phyloP scores from a whole-genome alignment of 2,113 vertebrate species.

The Sphaerodactylus townsendi region DNA sequence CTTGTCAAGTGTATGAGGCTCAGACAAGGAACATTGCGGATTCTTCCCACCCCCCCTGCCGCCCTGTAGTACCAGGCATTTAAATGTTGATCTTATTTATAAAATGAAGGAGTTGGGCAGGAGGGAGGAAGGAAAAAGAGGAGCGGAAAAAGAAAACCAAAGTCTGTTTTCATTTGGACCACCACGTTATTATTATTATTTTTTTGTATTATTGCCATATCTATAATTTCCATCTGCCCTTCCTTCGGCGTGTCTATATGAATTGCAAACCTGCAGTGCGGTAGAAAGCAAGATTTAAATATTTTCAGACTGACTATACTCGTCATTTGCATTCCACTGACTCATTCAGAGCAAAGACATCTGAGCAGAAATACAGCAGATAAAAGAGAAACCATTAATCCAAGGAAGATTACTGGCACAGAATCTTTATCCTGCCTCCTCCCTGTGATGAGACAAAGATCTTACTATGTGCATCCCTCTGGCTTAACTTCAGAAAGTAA shows the following conservation, averaged over 20 bases:
- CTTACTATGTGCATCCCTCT: slow-evolving; percentile 82
- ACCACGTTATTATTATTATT: slow-evolving; percentile 44
- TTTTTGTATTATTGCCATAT: slow-evolving; percentile 66
- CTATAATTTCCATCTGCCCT: slow-evolving; percentile 74
- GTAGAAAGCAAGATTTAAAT: slow-evolving; percentile 83
- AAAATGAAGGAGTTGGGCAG: slow-evolving; percentile 28
- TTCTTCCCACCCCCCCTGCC: slow-evolving; percentile 52
- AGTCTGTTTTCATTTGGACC: slow-evolving; percentile 72
- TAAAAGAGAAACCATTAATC: slow-evolving; percentile 99
- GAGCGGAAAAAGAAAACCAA: slow-evolving; percentile 58
- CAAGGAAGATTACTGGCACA: slow-evolving; percentile 97
- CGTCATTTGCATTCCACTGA: slow-evolving; percentile 99
- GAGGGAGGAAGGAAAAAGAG: slow-evolving; percentile 1
- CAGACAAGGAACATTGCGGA: slow-evolving; percentile 65
- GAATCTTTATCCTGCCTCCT: slow-evolving; percentile 95
- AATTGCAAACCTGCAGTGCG: slow-evolving; percentile 77
- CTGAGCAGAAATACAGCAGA: slow-evolving; percentile 96
- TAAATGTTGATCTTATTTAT: slow-evolving; percentile 69
- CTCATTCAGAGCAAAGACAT: slow-evolving; percentile 95
- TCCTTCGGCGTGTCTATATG: slow-evolving; percentile 49
- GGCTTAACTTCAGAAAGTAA: slow-evolving; percentile 82
- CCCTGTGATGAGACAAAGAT: slow-evolving; percentile 85
- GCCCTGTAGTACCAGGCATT: slow-evolving; percentile 62
- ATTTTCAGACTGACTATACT: slow-evolving; percentile 79
- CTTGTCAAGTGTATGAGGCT: slow-evolving; percentile 66